Evolutionary conservation across 2,797 vertebrate species (phyloP).

Genomic region (Synanceia verrucosa): DNA sequence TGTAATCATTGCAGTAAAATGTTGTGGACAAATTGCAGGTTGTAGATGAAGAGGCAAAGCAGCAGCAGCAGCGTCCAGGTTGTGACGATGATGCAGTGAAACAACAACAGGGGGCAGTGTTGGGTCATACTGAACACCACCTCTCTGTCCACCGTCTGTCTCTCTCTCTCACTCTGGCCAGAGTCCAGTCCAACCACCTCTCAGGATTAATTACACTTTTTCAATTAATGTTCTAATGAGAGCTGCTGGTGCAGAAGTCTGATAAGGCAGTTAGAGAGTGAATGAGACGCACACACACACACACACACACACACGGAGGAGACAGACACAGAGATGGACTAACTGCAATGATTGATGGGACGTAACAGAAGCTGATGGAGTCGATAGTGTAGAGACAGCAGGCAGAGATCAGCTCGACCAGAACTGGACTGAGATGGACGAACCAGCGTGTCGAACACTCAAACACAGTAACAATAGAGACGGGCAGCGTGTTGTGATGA

Average conservation of each 20-base stretch:
- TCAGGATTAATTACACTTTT: slow-evolving; percentile 89
- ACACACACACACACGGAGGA: slow-evolving; percentile 26
- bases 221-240: slow-evolving; percentile 88
- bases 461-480: too few species aligned
- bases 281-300: slow-evolving; percentile 57
- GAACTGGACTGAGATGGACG: slow-evolving; percentile 9
- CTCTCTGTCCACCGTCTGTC: slow-evolving; percentile 36
- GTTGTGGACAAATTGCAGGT: not conserved
- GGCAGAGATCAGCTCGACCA: slow-evolving; percentile 20
- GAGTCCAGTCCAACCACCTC: slow-evolving; percentile 81
- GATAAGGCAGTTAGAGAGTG: slow-evolving; percentile 81
- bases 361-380: slow-evolving; percentile 63
- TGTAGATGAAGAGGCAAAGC: not conserved
- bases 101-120: slow-evolving; percentile 84
- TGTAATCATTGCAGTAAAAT: not conserved
- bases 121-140: slow-evolving; percentile 68
- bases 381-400: slow-evolving; percentile 58
- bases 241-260: slow-evolving; percentile 83
- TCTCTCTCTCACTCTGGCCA: slow-evolving; percentile 69
- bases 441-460: not conserved
- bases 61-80: not conserved
- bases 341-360: slow-evolving; percentile 61
- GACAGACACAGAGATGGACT: slow-evolving; percentile 59
- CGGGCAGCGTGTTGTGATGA: slow-evolving; percentile 25
- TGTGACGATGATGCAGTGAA: not conserved